Percentiles rank a stretch among this genome's conserved stretches.
Evolutionary conservation across 2,113 vertebrate genomes (phyloP).

Genomic region (Eupsittula cactorum): DNA sequence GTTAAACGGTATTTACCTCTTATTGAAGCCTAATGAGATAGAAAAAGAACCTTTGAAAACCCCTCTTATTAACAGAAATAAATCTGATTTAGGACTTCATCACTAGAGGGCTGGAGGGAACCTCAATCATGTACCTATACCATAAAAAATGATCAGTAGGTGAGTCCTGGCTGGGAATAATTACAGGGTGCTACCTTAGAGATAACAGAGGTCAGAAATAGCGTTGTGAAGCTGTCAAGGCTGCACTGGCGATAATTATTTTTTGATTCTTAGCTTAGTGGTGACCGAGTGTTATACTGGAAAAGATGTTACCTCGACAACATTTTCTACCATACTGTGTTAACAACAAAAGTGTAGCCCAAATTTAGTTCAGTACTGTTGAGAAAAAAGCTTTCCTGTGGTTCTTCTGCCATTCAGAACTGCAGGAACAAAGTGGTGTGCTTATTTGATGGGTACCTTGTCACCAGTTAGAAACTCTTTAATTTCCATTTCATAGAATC

Average conservation of each 20-base stretch:
- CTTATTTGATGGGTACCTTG: constrained; percentile 7
- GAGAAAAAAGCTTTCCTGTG: constrained; percentile 15
- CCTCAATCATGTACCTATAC: neutral
- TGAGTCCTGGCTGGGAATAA: neutral
- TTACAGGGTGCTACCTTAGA: neutral
- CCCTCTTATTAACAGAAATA: neutral
- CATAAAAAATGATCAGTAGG: neutral
- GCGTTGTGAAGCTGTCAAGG: neutral
- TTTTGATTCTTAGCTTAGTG: constrained; percentile 23
- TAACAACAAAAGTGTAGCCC: constrained; percentile 1
- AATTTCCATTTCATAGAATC: neutral
- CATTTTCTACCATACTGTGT: constrained; percentile 3
- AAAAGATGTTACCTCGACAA: constrained; percentile 15
- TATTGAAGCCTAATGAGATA: neutral
- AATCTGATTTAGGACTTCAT: neutral
- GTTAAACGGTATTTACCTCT: neutral
- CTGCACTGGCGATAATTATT: neutral
- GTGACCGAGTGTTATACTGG: neutral
- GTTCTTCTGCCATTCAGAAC: constrained; percentile 14
- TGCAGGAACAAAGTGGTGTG: neutral
- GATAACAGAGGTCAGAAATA: constrained; percentile 4
- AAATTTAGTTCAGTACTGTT: constrained; percentile 21
- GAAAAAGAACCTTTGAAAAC: neutral
- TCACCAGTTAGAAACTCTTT: constrained; percentile 1
- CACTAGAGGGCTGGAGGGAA: neutral